Percentiles rank a stretch among this genome's conserved stretches.
Evolutionary conservation across 2,113 vertebrate genomes (phyloP).

Genomic region (Mastomys coucha): DNA sequence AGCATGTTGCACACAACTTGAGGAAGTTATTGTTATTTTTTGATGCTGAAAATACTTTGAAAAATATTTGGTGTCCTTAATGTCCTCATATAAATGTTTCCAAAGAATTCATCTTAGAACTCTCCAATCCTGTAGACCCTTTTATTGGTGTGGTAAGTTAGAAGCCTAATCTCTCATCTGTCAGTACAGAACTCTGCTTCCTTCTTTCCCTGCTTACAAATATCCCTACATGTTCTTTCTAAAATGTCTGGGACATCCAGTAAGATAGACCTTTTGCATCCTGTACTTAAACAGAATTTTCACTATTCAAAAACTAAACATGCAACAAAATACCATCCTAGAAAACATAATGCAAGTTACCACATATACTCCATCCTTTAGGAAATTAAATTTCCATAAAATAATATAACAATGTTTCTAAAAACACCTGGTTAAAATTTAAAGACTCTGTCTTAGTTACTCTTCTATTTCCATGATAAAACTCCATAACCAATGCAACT

Average conservation of each 20-base stretch:
- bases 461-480: neutral
- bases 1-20: neutral
- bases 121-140: neutral
- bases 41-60: neutral
- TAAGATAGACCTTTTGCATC: neutral
- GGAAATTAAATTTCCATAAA: neutral
- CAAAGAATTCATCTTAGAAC: neutral
- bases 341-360: neutral
- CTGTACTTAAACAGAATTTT: neutral
- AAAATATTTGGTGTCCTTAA: neutral
- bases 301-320: neutral
- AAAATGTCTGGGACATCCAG: neutral
- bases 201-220: neutral
- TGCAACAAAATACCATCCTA: accelerated
- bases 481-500: neutral
- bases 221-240: neutral
- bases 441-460: neutral
- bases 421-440: neutral
- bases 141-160: neutral
- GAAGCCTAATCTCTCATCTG: neutral
- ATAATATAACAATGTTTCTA: neutral
- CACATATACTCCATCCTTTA: neutral
- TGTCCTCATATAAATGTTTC: neutral
- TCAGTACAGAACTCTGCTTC: neutral
- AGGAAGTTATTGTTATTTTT: neutral